These are phyloP conservation scores for Agonopterix arenella DNA, from an alignment of 2,888 invertebrate species.

Conservation along the genomic window DNA sequence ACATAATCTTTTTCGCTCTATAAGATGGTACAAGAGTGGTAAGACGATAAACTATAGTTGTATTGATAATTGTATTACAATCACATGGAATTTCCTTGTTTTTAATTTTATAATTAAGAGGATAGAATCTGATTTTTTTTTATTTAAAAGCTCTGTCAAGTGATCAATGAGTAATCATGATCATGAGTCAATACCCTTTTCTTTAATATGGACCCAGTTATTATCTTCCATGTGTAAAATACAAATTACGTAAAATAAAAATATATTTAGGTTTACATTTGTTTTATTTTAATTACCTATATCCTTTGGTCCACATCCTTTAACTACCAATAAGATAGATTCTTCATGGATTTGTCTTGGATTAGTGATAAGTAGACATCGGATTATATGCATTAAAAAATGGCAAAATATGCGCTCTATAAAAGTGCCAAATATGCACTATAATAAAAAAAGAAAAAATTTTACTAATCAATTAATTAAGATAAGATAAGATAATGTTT, in stretches of 20 bases:
- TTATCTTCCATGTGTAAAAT: conserved; percentile 52
- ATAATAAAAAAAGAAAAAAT: no score
- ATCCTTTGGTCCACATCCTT: no score
- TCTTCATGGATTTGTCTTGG: no score
- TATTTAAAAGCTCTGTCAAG: background rate
- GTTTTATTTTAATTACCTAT: conserved; percentile 38
- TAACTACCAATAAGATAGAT: no score
- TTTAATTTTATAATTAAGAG: conserved; percentile 35
- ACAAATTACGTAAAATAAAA: conserved; percentile 49
- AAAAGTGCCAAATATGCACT: no score
- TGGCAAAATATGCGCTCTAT: no score
- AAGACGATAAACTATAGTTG: conserved; percentile 4
- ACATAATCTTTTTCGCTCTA: no score
- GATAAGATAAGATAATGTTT: no score
- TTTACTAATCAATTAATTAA: no score
- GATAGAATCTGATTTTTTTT: conserved; percentile 58
- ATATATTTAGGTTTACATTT: conserved; percentile 57
- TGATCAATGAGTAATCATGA: conserved; percentile 16
- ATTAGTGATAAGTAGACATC: no score
- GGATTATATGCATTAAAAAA: no score
- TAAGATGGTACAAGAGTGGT: no score
- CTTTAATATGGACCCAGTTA: conserved; percentile 50
- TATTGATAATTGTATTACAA: conserved; percentile 22
- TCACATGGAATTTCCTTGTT: conserved; percentile 27
- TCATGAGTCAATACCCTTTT: conserved; percentile 30